A percentile compares a stretch with the other conserved stretches of the same genome.
Evolutionary conservation across 92 coral and sea anemone species (phyloP).

Genomic region (Bergia puertoricense): DNA sequence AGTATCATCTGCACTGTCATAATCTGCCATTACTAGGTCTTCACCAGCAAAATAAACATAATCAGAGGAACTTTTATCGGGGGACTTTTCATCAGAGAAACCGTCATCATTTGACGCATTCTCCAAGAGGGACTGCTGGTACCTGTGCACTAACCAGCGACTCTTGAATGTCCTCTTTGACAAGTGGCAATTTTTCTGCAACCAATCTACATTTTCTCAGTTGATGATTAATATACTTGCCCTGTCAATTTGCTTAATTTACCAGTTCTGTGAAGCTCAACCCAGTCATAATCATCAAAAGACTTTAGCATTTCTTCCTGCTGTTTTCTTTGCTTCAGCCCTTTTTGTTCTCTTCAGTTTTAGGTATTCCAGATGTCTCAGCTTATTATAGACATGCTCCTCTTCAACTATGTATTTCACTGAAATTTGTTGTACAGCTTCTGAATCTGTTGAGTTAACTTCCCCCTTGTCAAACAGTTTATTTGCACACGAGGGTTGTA

Average conservation of each 20-base stretch:
- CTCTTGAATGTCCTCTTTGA: background rate
- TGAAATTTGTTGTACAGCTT: constrained; percentile 1
- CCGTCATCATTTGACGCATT: too few species aligned
- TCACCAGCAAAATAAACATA: background rate
- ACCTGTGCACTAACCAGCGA: too few species aligned
- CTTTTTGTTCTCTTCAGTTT: background rate
- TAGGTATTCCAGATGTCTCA: background rate
- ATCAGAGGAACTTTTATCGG: background rate
- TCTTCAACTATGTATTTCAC: constrained; percentile 16
- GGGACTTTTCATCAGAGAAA: too few species aligned
- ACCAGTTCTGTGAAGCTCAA: constrained; percentile 3
- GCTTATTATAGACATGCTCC: constrained; percentile 7
- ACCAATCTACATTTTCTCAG: constrained; percentile 5
- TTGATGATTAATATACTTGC: constrained; percentile 12
- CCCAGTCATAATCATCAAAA: constrained; percentile 5
- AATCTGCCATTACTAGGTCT: background rate
- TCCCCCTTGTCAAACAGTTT: constrained; percentile 31
- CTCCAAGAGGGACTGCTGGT: too few species aligned
- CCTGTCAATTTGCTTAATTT: constrained; percentile 17
- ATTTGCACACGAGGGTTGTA: constrained; percentile 22
- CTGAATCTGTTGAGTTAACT: constrained; percentile 20
- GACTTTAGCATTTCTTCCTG: constrained; percentile 7
- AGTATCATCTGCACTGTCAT: background rate
- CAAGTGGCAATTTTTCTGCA: background rate
- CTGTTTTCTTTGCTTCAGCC: constrained; percentile 1